These are phyloP conservation scores for Ascidia mentula DNA, from an alignment of 23 tunicate genomes.

Conservation along the genomic window DNA sequence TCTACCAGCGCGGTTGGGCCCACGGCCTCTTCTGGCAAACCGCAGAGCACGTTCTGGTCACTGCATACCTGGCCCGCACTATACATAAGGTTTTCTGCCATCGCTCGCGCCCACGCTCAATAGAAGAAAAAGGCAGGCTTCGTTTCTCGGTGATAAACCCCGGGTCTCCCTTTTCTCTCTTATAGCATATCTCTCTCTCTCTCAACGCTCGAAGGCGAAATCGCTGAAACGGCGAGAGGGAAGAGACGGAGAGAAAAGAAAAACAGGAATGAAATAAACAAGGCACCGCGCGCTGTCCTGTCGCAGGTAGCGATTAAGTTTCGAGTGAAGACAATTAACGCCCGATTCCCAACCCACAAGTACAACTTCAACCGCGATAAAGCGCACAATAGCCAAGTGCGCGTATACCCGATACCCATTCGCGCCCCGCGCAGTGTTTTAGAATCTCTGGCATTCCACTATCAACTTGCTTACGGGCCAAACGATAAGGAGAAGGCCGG, in stretches of 20 bases:
- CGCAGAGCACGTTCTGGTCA: conserved; percentile 5
- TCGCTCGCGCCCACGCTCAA: conserved; percentile 3
- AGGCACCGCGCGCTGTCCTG: conserved; percentile 4
- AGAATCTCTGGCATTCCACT: conserved; percentile 13
- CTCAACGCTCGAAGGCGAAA: background rate
- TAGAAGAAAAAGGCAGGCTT: conserved; percentile 12
- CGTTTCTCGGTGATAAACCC: background rate
- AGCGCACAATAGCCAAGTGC: conserved; percentile 1
- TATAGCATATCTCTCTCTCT: too few species aligned
- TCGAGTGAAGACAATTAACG: conserved; percentile 2
- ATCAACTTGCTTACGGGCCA: background rate
- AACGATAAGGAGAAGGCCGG: conserved; percentile 3
- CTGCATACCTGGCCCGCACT: conserved; percentile 13
- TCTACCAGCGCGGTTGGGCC: background rate
- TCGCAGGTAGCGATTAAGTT: conserved; percentile 1
- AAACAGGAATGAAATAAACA: background rate
- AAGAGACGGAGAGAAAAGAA: background rate
- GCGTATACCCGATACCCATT: background rate
- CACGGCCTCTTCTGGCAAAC: background rate
- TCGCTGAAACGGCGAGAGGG: background rate
- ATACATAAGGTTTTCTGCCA: conserved; percentile 7
- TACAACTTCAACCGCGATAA: background rate
- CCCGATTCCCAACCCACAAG: background rate
- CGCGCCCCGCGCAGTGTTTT: background rate
- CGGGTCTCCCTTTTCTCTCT: too few species aligned